Base-by-base conservation (phyloP, 1,140 invertebrate genomes). In the Drosophila repletoides region DNA sequence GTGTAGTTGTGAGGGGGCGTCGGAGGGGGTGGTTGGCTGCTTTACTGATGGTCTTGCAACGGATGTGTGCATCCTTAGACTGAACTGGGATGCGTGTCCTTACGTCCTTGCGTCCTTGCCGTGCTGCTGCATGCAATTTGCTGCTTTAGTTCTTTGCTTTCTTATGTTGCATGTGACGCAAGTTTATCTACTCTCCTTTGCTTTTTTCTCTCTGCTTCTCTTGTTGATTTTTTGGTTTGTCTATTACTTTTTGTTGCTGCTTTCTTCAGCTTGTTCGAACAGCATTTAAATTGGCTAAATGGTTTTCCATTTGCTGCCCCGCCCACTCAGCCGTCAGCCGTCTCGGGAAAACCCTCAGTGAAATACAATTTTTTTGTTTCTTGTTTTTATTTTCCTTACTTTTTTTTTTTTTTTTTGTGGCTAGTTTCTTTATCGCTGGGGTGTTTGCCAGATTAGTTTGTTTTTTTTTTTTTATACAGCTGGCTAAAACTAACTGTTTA, bases 211-310 rank as follows among this genome's bases (percentile, higher is more conserved):
- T 2, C 10, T 40, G 17, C 36, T 9, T 43, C 33, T 58, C 45
- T 67, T 63, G 56, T 68, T 75, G 72, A 58, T 75, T 69, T 43
- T 69, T 68, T 58, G 52, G 68, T 72, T 74, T 61, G 51, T 56
- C 61, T 58, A 58, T 67, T 72, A 61, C 56, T 58, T 56, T 46
- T 55, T 43, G 1, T 64, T 29, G 6, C 59, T 36, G 31, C 15
- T 36, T 53, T 66, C 46, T 53, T 24, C 38, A 31, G 55, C 59
- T 73, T 60, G 70, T 69, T 76, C 65, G 65, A 73, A 76, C 73
- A 69, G 65, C 65, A 73, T 69, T 73, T 73, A 70, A 76, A 76
- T 76, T 76, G 73, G 70, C 70, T 73, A 73, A 76, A 73, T 65
- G 65, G 53, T 76, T 76, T 76, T 60, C 65, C 70, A 73, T 65